Conservation (phyloP, 2,888 invertebrate species). For the Taenaris catops region DNA sequence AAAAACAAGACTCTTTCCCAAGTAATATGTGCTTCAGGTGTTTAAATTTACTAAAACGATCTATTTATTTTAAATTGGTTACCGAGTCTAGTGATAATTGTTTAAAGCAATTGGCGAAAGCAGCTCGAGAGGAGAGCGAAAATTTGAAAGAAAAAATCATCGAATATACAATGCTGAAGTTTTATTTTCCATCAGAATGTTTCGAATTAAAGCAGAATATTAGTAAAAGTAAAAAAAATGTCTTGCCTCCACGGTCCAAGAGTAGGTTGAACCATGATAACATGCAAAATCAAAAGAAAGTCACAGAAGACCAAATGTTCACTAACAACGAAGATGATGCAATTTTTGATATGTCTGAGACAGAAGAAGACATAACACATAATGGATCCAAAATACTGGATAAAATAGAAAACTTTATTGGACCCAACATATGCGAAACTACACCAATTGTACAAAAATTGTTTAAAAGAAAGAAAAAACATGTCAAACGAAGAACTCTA, state of each 20-base stretch:
- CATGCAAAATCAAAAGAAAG: not conserved
- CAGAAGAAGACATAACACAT: slow-evolving; percentile 1
- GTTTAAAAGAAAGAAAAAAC: slow-evolving; percentile 6
- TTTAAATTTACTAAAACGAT: slow-evolving; percentile 44
- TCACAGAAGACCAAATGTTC: not conserved
- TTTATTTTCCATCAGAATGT: slow-evolving; percentile 9
- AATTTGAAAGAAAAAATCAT: slow-evolving; percentile 14
- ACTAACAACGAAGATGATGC: not conserved
- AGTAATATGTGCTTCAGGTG: slow-evolving; percentile 51
- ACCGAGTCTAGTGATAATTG: slow-evolving; percentile 47
- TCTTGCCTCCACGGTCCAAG: too few species aligned
- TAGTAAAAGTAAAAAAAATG: slow-evolving; percentile 1
- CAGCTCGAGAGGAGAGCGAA: slow-evolving; percentile 6
- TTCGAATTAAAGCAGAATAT: not conserved
- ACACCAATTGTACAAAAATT: not conserved
- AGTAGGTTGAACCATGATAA: too few species aligned
- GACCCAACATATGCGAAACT: slow-evolving; percentile 1
- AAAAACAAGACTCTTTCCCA: slow-evolving; percentile 45
- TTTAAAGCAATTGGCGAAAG: slow-evolving; percentile 21
- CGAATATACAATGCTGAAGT: slow-evolving; percentile 18
- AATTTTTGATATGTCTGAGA: not conserved
- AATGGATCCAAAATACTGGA: slow-evolving; percentile 16
- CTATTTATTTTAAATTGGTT: slow-evolving; percentile 51
- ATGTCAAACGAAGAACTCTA: slow-evolving; percentile 9
- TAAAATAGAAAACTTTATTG: slow-evolving; percentile 13